Conservation (phyloP, 2,113 vertebrate genomes). For the Lanius collurio region DNA sequence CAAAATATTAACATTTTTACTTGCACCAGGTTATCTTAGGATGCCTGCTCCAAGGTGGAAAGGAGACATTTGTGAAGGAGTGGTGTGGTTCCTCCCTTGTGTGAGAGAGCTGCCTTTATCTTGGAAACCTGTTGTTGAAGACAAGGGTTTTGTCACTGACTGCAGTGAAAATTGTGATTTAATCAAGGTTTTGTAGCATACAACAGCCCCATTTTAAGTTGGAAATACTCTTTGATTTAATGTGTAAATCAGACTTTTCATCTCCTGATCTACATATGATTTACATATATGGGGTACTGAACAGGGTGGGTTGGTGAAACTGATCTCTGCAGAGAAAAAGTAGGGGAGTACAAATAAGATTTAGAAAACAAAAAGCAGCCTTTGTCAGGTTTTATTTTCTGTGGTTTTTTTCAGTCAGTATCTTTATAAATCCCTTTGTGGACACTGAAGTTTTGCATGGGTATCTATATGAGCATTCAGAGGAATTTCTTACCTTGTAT, state of each 20-base stretch:
- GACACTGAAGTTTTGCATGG: background rate
- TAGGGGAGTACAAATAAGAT: background rate
- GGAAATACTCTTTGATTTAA: background rate
- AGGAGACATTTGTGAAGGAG: background rate
- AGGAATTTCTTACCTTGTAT: background rate
- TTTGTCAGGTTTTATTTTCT: background rate
- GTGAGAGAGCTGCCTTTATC: background rate
- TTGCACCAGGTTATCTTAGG: background rate
- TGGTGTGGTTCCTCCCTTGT: accelerated
- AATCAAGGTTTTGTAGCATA: background rate
- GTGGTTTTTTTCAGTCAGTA: background rate
- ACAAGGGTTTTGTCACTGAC: background rate
- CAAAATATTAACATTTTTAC: background rate
- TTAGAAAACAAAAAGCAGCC: background rate
- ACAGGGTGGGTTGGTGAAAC: background rate
- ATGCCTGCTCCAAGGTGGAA: background rate
- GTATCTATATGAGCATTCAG: background rate
- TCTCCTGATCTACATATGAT: background rate
- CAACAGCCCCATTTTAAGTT: background rate
- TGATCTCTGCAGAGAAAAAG: background rate
- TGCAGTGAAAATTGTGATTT: background rate
- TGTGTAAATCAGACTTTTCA: background rate
- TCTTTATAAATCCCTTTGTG: background rate
- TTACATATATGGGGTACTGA: background rate
- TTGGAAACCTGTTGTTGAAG: background rate